Base-by-base conservation (phyloP, 2,797 vertebrate genomes). In the Heteromormyrus szaboi region DNA sequence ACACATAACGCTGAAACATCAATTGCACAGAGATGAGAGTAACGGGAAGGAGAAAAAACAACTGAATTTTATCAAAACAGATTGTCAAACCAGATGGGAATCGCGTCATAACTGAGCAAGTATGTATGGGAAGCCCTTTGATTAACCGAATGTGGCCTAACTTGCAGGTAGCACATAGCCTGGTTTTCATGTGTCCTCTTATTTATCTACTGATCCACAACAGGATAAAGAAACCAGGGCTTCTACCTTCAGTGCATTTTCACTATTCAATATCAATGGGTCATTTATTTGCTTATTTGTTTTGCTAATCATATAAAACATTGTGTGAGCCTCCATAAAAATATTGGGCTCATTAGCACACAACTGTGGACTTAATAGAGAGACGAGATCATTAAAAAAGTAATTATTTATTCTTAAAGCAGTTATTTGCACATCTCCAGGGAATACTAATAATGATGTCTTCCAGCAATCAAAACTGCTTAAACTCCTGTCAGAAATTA, bases 1-100 rank as follows among this genome's bases (percentile, higher is more conserved):
- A 93, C 90, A 72, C 62, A 68, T 88, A 92, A 92, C 90, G 90
- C 91, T 90, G 90, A 88, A 94, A 94, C 94, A 93, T 95, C 92
- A 95, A 94, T 92, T 91, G 89, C 91, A 91, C 79, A 85, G 83
- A 91, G 93, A 94, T 93, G 91, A 93, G 91, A 94, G 76, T 25
- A 88, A 46, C 17, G 37, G 76, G 76, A 83, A 88, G 14, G 25
- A 54, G 88, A 86, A 93, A 90, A 93, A 93, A 93, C 92, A 94
- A 95, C 91, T 91, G 93, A 95, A 94, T 95, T 94, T 92, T 93
- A 95, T 95, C 94, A 95, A 96, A 96, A 95, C 95, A 95, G 95
- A 95, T 95, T 96, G 96, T 95, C 94, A 94, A 96, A 95, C 93
- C 95, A 96, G 95, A 96, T 95, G 94, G 95, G 93, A 93, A 94